Base-by-base conservation (phyloP, 2,113 vertebrate species). In the Ia io region DNA sequence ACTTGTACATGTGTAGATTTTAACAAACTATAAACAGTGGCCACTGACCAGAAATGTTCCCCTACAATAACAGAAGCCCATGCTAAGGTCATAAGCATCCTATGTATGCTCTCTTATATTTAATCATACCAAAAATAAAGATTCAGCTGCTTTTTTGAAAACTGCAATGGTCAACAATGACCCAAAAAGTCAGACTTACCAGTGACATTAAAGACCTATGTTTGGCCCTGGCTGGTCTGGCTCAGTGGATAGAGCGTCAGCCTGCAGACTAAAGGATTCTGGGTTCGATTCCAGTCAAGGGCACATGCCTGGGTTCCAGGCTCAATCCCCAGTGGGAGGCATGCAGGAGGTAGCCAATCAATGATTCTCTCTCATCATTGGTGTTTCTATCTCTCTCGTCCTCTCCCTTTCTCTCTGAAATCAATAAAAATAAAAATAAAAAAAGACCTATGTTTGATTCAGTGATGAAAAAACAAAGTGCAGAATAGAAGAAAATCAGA, bases 401-500 rank as follows among this genome's bases (percentile, higher is more conserved):
- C 59, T 11, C 59, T 61, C 25, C 9, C 56, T 59, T 61, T 61
- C 4, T 61, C 59, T 61, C 59, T 61, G 23, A 61, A 61, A 61
- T 61, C 23, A 61, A 61, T 61, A 61, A 61, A 61, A 61, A 61
- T 61, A 28, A 28, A 61, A 61, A 61, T 56, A 11, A 61, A 25
- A 59, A 78, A 79, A 95, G 90, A 96, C 84, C 84, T 88, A 65
- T 32, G 49, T 78, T 71, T 96, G 82, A 90, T 93, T 93, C 90
- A 37, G 82, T 93, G 73, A 96, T 85, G 69, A 95, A 93, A 88
- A 96, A 93, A 95, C 84, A 87, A 92, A 96, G 82, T 71, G 4
- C 83, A 96, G 85, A 96, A 94, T 16, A 96, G 92, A 95, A 97
- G 93, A 95, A 97, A 97, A 97, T 95, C 96, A 95, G 96, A 96